Conservation (phyloP, 2,888 invertebrate genomes). For the Hylaea fasciaria region DNA sequence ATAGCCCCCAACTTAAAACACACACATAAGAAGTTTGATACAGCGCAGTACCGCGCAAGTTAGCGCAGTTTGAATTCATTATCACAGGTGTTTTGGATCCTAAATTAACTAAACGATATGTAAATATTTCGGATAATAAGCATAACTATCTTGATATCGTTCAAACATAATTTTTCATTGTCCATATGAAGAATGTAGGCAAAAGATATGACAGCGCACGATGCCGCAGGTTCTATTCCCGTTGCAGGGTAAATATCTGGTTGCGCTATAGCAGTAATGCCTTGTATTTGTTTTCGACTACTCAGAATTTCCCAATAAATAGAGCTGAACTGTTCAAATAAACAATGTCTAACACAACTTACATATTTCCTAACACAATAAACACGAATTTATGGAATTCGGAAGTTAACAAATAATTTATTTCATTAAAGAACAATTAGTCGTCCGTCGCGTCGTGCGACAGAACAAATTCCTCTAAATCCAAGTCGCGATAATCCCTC, state of each 20-base stretch:
- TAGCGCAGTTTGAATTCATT: conserved; percentile 83
- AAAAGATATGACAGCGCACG: too few species aligned
- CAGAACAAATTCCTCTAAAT: conserved; percentile 6
- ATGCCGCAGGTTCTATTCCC: too few species aligned
- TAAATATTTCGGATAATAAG: too few species aligned
- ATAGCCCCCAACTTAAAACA: conserved; percentile 77
- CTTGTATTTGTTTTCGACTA: too few species aligned
- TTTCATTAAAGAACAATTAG: conserved; percentile 11
- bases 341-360: background rate
- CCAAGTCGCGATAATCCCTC: conserved; percentile 1
- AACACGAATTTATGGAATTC: conserved; percentile 6
- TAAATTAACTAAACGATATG: too few species aligned
- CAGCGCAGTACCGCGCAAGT: conserved; percentile 71
- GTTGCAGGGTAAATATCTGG: too few species aligned
- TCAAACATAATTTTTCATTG: too few species aligned
- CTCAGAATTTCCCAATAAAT: too few species aligned
- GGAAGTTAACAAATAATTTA: conserved; percentile 11
- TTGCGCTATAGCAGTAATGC: too few species aligned
- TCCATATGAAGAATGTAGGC: too few species aligned
- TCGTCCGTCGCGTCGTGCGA: conserved; percentile 5
- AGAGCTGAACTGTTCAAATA: background rate
- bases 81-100: conserved; percentile 69
- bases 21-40: conserved; percentile 84
- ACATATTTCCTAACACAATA: background rate
- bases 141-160: too few species aligned